These are phyloP conservation scores for Eupithecia pulchellata DNA, from an alignment of 2,888 invertebrate genomes.

Conservation along the genomic window DNA sequence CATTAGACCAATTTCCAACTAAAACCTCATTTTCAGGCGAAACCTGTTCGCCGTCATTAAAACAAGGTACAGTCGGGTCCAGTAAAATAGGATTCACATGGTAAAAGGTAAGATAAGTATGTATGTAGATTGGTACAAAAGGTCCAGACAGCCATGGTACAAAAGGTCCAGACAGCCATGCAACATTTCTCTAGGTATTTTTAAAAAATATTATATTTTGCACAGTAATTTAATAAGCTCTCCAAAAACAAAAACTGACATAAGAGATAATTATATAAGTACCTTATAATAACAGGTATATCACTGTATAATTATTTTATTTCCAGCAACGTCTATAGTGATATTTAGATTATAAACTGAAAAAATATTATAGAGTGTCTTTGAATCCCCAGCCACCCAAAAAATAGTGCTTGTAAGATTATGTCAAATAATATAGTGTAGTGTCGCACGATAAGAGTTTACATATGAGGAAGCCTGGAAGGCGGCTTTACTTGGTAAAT, in stretches of 20 bases:
- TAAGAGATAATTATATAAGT: too few species aligned
- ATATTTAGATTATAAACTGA: too few species aligned
- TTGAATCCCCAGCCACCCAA: neutral
- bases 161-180: neutral
- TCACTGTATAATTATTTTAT: too few species aligned
- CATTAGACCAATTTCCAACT: slow-evolving; percentile 25
- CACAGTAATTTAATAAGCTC: too few species aligned
- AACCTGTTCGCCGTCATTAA: slow-evolving; percentile 28
- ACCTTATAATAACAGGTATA: too few species aligned
- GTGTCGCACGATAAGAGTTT: neutral
- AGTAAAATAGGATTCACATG: neutral
- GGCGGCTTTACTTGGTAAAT: neutral
- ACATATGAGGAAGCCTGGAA: neutral
- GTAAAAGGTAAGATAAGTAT: neutral
- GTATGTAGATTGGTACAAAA: neutral
- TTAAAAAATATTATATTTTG: too few species aligned
- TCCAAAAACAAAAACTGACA: too few species aligned
- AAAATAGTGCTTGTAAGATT: neutral
- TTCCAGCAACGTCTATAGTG: too few species aligned
- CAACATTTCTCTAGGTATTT: neutral
- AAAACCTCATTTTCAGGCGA: slow-evolving; percentile 28
- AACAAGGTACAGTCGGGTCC: slow-evolving; percentile 17
- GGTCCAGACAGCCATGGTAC: neutral
- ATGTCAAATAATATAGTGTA: neutral
- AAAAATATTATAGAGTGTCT: too few species aligned